Conservation (phyloP, 2,888 invertebrate species). For the Agonopterix heracliana region DNA sequence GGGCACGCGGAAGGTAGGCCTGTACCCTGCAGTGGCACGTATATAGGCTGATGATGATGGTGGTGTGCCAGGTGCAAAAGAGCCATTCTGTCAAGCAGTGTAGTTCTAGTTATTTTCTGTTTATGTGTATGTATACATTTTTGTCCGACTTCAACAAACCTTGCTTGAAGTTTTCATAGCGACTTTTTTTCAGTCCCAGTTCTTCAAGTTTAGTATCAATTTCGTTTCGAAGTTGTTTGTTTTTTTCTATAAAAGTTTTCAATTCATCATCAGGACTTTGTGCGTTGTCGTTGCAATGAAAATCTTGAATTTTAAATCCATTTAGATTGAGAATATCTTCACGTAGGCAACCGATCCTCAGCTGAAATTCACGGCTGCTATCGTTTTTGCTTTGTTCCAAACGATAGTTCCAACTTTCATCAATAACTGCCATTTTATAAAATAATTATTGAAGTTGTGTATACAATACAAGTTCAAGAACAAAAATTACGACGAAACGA, state of each 20-base stretch:
- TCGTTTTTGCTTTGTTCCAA: constrained; percentile 24
- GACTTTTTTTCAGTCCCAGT: constrained; percentile 35
- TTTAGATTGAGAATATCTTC: constrained; percentile 31
- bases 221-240: constrained; percentile 42
- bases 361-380: constrained; percentile 29
- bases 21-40: too few relatives aligned
- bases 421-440: constrained; percentile 12
- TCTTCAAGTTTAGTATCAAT: constrained; percentile 45
- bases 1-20: too few relatives aligned
- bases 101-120: not conserved
- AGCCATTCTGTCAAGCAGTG: not conserved
- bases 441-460: too few relatives aligned
- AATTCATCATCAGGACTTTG: constrained; percentile 46
- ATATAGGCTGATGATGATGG: too few relatives aligned
- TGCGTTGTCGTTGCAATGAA: constrained; percentile 19
- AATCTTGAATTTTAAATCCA: constrained; percentile 31
- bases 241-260: constrained; percentile 38
- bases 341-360: constrained; percentile 22
- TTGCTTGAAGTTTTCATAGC: constrained; percentile 52
- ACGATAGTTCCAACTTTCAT: constrained; percentile 39
- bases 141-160: constrained; percentile 25
- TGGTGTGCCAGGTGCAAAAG: not conserved
- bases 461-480: too few relatives aligned
- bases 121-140: not conserved
- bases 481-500: too few relatives aligned